Evolutionary conservation across 2,113 vertebrate species (phyloP).

Genomic region (Crotalus viridis): DNA sequence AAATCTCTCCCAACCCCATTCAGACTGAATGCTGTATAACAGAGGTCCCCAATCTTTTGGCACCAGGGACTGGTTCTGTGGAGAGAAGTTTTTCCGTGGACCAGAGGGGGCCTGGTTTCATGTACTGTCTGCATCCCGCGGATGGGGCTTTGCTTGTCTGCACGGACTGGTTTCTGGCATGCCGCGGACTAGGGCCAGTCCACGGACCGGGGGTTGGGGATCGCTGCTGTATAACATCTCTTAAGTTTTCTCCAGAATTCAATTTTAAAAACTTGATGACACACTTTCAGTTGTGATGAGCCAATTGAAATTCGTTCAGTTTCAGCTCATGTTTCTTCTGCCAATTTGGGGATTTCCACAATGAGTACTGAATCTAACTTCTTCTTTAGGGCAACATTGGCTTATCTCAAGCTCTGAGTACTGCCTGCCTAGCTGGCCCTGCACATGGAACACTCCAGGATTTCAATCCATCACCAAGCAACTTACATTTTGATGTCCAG

Average conservation of each 20-base stretch:
- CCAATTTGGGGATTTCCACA: neutral
- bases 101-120: too few species aligned
- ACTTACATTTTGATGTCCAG: neutral
- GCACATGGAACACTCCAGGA: neutral
- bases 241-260: neutral
- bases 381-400: neutral
- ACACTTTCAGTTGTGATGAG: neutral
- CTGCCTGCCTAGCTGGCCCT: neutral
- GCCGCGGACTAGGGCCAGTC: accelerated
- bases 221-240: neutral
- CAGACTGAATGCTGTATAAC: neutral
- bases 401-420: neutral
- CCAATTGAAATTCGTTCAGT: neutral
- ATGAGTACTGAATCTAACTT: neutral
- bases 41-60: too few species aligned
- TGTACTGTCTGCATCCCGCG: too few species aligned
- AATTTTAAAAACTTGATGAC: neutral
- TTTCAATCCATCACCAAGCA: neutral
- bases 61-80: too few species aligned
- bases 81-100: too few species aligned
- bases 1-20: neutral
- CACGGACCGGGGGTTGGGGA: too few species aligned
- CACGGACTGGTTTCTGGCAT: too few species aligned
- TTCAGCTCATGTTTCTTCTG: neutral
- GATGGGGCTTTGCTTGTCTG: too few species aligned